A percentile compares a stretch with the other conserved stretches of the same genome.
Conservation (phyloP, 2,113 vertebrate species). For the Scomber scombrus region DNA sequence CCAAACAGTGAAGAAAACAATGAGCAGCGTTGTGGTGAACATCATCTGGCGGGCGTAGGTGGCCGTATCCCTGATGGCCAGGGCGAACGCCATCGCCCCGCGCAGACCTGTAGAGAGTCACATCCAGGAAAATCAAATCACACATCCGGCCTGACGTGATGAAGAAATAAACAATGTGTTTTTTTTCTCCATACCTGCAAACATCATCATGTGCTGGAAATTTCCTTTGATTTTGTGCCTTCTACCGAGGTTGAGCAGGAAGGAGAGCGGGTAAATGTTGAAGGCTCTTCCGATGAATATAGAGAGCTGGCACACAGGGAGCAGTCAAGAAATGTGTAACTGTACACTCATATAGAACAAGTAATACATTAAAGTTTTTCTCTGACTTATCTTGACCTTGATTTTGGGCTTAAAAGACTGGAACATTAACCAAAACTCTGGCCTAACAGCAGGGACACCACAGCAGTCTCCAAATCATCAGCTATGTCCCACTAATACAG, state of each 20-base stretch:
- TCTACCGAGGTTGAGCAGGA: constrained; percentile 95
- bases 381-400: background rate
- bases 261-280: constrained; percentile 96
- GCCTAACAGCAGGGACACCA: constrained; percentile 2
- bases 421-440: background rate
- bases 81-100: constrained; percentile 96
- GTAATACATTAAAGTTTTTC: background rate
- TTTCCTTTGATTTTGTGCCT: constrained; percentile 97
- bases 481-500: background rate
- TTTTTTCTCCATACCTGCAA: constrained; percentile 91
- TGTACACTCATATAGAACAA: background rate
- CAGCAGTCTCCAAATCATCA: background rate
- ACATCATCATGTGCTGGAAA: constrained; percentile 99
- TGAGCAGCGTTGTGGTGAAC: constrained; percentile 98
- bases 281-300: constrained; percentile 95
- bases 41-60: constrained; percentile 97
- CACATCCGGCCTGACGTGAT: background rate
- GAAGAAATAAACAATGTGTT: background rate
- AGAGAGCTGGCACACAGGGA: constrained; percentile 84
- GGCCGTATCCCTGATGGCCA: constrained; percentile 96
- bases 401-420: background rate
- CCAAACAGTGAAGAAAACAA: constrained; percentile 99
- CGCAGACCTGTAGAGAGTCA: constrained; percentile 87
- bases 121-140: background rate
- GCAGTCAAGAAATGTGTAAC: constrained; percentile 82